phyloP scores from a whole-genome alignment of 2,113 vertebrate genomes.

The Noturus placidus region DNA sequence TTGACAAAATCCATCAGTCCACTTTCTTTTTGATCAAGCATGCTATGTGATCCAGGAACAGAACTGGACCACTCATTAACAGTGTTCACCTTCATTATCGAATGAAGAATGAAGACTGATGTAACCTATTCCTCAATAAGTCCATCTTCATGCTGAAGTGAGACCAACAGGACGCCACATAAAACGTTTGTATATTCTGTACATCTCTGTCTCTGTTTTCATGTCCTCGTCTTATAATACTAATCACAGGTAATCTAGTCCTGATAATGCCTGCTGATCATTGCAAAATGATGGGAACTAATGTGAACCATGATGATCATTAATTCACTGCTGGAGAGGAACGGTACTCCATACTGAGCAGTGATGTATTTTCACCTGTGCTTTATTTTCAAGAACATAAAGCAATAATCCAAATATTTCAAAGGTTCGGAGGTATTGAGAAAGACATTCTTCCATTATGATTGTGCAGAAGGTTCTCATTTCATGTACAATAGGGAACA shows the following conservation, averaged over 20 bases:
- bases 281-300: slow-evolving; percentile 74
- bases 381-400: slow-evolving; percentile 60
- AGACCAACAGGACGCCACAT: slow-evolving; percentile 2
- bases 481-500: slow-evolving; percentile 64
- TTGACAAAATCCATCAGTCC: slow-evolving; percentile 48
- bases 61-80: slow-evolving; percentile 8
- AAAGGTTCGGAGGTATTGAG: slow-evolving; percentile 57
- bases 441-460: slow-evolving; percentile 54
- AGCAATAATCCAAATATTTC: slow-evolving; percentile 68
- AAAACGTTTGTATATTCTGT: neutral
- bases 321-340: slow-evolving; percentile 49
- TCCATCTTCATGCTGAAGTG: slow-evolving; percentile 3
- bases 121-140: neutral
- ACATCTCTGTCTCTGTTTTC: neutral
- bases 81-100: neutral
- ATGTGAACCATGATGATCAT: slow-evolving; percentile 65
- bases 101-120: neutral
- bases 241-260: slow-evolving; percentile 65
- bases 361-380: slow-evolving; percentile 33
- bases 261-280: slow-evolving; percentile 69
- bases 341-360: slow-evolving; percentile 20
- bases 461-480: slow-evolving; percentile 67
- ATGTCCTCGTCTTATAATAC: slow-evolving; percentile 32
- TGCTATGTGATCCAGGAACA: neutral
- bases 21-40: slow-evolving; percentile 33